Evolutionary conservation across 2,113 vertebrate genomes (phyloP), one percentile per base, ranked within the genome.

Genomic region (Paratilapia polleni): DNA sequence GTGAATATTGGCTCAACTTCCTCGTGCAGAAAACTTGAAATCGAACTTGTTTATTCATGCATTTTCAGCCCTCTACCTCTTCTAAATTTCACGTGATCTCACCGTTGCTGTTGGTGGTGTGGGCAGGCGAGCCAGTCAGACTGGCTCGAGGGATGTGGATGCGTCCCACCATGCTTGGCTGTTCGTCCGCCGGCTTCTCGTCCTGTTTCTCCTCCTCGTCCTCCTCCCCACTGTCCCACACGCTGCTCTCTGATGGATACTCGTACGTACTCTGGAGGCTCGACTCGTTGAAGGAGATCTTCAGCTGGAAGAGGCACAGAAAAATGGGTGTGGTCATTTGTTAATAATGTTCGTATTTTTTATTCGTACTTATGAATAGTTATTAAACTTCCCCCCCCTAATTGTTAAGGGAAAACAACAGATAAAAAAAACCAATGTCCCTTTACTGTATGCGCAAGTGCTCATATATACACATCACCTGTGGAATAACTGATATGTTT

Each of bases 211-310:
- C 81, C 91, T 78, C 93, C 4, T 94, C 92, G 4, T 95, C 96
- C 41, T 96, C 96, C 2, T 96, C 96, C 0, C 88, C 96, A 8
- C 96, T 97, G 90, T 97, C 97, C 87, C 93, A 97, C 77, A 94
- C 86, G 1, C 96, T 98, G 94, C 88, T 97, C 93, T 99, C 98
- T 0, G 98, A 97, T 0, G 98, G 98, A 84, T 99, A 99, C 90
- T 99, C 98, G 4, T 97, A 98, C 2, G 97, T 99, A 2, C 97
- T 99, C 63, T 98, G 96, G 85, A 99, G 94, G 75, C 96, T 97
- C 1, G 95, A 94, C 95, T 99, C 98, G 0, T 98, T 98, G 94
- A 99, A 99, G 24, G 98, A 98, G 93, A 99, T 99, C 93, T 97
- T 98, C 93, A 99, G 96, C 98, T 99, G 92, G 22, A 73, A 49